phyloP scores from a whole-genome alignment of 1,140 invertebrate genomes.

The Drosophila micromelanica region DNA sequence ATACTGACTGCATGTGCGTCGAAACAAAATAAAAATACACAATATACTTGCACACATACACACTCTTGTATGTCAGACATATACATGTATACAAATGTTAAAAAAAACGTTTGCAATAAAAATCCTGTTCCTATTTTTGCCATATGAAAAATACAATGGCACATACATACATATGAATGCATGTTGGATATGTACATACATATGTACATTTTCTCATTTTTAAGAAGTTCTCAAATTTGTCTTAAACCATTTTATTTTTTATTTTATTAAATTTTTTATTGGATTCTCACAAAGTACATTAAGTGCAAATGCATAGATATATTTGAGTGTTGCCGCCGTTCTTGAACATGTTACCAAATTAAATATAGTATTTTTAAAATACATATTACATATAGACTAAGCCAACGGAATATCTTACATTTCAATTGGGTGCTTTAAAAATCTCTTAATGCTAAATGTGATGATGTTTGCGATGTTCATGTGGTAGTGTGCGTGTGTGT shows the following conservation, averaged over 20 bases:
- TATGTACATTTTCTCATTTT: background rate
- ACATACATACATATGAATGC: background rate
- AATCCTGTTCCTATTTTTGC: too few species aligned
- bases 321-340: slow-evolving; percentile 45
- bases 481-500: slow-evolving; percentile 31
- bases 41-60: too few species aligned
- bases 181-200: too few species aligned
- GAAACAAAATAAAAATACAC: too few species aligned
- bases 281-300: slow-evolving; percentile 47
- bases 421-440: slow-evolving; percentile 39
- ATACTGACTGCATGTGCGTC: too few species aligned
- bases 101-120: too few species aligned
- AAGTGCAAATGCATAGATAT: slow-evolving; percentile 53
- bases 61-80: too few species aligned
- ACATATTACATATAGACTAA: slow-evolving; percentile 43
- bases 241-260: background rate
- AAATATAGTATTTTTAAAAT: slow-evolving; percentile 32
- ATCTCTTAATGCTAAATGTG: slow-evolving; percentile 55
- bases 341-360: slow-evolving; percentile 48
- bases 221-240: too few species aligned
- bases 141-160: too few species aligned
- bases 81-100: too few species aligned
- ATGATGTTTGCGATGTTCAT: slow-evolving; percentile 39
- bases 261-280: slow-evolving; percentile 33
- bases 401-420: slow-evolving; percentile 42